Evolutionary conservation across 2,888 invertebrate species (phyloP), one percentile per base, ranked within the genome.

Genomic region (Thereva unica): DNA sequence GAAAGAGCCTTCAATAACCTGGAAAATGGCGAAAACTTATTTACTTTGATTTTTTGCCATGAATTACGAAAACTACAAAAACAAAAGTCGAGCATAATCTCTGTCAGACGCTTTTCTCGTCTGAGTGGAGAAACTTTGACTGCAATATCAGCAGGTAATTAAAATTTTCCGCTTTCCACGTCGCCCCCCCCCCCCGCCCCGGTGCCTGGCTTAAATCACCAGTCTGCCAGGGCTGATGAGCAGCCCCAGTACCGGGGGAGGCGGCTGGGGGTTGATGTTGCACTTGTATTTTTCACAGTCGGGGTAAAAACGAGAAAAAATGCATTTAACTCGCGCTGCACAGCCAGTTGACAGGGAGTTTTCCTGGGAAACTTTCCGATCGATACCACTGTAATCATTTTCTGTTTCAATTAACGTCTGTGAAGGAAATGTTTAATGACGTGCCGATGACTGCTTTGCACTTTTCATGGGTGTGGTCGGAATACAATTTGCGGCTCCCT

Each of bases 371-470:
- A 57, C 64, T 40, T 68, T 54, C 50, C 65, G 68, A 68, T 68
- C 68, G 68, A 68, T 68, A 66, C 12, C 61, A 56, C 68, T 66
- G 64, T 68, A 68, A 68, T 64, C 61, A 68, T 68, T 68, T 68
- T 68, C 66, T 66, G 68, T 65, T 68, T 68, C 68, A 68, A 68
- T 68, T 68, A 68, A 68, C 65, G 68, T 68, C 68, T 68, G 61
- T 66, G 66, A 65, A 66, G 68, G 49, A 68, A 65, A 68, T 68
- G 66, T 55, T 68, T 68, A 68, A 68, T 68, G 68, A 68, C 68
- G 56, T 54, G 40, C 68, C 61, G 68, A 55, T 68, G 68, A 44
- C 68, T 65, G 57, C 49, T 59, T 68, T 38, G 35, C 59, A 9
- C n/a, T 37, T 59, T 59, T 41, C 37, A 59, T 59, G 59, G 59